Conservation (phyloP, 1,140 invertebrate species). For the Eriocheir sinensis region DNA sequence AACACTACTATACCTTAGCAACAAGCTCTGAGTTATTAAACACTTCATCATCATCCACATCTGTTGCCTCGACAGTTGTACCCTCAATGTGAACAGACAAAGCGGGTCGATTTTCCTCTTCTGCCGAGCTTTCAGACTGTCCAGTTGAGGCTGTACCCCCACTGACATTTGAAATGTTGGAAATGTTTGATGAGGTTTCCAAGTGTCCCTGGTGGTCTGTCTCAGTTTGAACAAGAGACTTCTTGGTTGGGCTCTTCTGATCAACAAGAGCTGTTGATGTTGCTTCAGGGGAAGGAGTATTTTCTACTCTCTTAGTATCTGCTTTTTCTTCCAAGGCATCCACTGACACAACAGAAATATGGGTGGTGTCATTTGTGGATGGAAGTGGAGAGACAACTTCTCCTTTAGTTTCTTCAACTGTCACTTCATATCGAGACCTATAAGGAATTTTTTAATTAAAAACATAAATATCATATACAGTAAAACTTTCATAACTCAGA, state of each 20-base stretch:
- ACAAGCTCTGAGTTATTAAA: conserved; percentile 66
- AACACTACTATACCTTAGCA: conserved; percentile 42
- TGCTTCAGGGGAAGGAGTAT: background rate
- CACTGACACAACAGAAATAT: conserved; percentile 79
- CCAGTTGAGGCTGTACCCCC: conserved; percentile 65
- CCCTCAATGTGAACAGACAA: conserved; percentile 81
- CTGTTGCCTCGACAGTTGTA: conserved; percentile 81
- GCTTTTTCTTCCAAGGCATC: conserved; percentile 50
- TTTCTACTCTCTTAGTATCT: background rate
- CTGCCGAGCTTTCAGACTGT: conserved; percentile 65
- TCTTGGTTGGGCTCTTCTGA: conserved; percentile 12
- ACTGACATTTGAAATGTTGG: conserved; percentile 71
- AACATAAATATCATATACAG: background rate
- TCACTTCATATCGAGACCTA: conserved; percentile 68
- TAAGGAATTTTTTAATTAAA: conserved; percentile 1
- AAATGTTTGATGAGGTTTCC: conserved; percentile 71
- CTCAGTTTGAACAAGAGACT: conserved; percentile 54
- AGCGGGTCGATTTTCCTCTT: conserved; percentile 77
- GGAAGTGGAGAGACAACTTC: conserved; percentile 36
- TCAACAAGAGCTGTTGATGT: background rate
- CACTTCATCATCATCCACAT: conserved; percentile 81
- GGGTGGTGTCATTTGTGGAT: conserved; percentile 68
- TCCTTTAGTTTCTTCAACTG: conserved; percentile 62
- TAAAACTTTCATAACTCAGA: no score
- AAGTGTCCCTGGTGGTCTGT: conserved; percentile 50